Base-by-base conservation (phyloP, 2,888 invertebrate species). In the Ennomos quercinarius region DNA sequence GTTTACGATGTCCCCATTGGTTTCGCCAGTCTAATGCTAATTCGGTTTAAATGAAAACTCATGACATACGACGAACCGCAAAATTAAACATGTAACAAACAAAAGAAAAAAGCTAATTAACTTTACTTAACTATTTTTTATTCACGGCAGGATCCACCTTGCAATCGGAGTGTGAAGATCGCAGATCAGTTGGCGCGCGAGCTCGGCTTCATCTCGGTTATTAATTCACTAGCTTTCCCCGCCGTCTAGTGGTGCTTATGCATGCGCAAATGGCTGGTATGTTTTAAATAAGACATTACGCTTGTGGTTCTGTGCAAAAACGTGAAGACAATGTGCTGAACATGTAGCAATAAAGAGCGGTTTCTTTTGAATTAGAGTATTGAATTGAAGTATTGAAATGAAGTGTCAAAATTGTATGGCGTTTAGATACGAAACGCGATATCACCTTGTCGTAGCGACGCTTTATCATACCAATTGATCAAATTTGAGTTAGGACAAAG, bases 141-240 rank as follows among this genome's bases (percentile, higher is more conserved):
- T 44, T 48, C 39, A 48, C 10, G 38, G n/a, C 65, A 67, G 65
- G 63, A 67, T 59, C 63, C 49, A 12, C 9, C 43, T 11, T 56
- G 63, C 63, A 70, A 68, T 56, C 77, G 72, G 76, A 78, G 78
- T 82, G 86, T 87, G 76, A 87, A 86, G 86, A 86, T 86, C 2
- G 38, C 59, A 62, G 70, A 74, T 83, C 74, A 68, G 61, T 35
- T 46, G 37, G 42, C 49, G 12, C 66, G 71, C 74, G 79, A 82
- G 78, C 69, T 71, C 71, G 72, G 81, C 82, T 80, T 44, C 45
- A 50, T 59, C 54, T 52, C 17, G 81, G 77, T 84, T 84, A 87
- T 89, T 89, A 88, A 87, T 85, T 87, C 80, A 67, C 87, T 81
- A 88, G 89, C 90, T 90, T 89, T 90, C 89, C 79, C 84, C 68